A percentile compares a stretch with the other conserved stretches of the same genome.
Evolutionary conservation across 2,888 invertebrate species (phyloP).

Genomic region (Sabellastarte sp.): DNA sequence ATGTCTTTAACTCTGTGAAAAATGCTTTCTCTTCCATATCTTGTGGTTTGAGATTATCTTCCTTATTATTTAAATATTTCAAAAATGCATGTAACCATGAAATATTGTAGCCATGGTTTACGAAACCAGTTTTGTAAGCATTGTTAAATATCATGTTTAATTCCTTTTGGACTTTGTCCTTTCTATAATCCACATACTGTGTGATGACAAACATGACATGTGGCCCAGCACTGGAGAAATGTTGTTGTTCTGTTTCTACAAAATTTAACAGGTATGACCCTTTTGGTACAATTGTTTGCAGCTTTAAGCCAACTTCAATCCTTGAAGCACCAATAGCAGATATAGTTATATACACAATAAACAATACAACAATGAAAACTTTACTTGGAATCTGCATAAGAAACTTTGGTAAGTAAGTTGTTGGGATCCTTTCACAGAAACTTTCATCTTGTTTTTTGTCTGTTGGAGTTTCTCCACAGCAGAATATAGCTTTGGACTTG

Average conservation of each 20-base stretch:
- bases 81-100: slow-evolving; percentile 19
- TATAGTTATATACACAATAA: slow-evolving; percentile 34
- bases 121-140: slow-evolving; percentile 4
- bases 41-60: too few relatives aligned
- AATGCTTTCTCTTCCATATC: slow-evolving; percentile 6
- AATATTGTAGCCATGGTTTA: slow-evolving; percentile 6
- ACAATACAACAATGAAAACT: slow-evolving; percentile 30
- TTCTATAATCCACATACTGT: slow-evolving; percentile 17
- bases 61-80: slow-evolving; percentile 7
- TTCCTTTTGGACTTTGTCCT: not conserved
- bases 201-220: slow-evolving; percentile 31
- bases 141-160: slow-evolving; percentile 6
- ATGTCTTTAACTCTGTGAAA: slow-evolving; percentile 6
- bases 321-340: slow-evolving; percentile 37
- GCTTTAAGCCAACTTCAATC: slow-evolving; percentile 37
- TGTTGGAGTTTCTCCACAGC: slow-evolving; percentile 28
- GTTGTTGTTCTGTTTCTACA: slow-evolving; percentile 16
- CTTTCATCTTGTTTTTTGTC: slow-evolving; percentile 30
- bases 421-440: slow-evolving; percentile 32
- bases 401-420: slow-evolving; percentile 28
- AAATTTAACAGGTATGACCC: slow-evolving; percentile 37
- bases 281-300: slow-evolving; percentile 36
- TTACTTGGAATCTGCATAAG: slow-evolving; percentile 28
- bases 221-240: slow-evolving; percentile 25
- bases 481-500: slow-evolving; percentile 44